Conservation (phyloP, 2,113 vertebrate species). For the Sander lucioperca region DNA sequence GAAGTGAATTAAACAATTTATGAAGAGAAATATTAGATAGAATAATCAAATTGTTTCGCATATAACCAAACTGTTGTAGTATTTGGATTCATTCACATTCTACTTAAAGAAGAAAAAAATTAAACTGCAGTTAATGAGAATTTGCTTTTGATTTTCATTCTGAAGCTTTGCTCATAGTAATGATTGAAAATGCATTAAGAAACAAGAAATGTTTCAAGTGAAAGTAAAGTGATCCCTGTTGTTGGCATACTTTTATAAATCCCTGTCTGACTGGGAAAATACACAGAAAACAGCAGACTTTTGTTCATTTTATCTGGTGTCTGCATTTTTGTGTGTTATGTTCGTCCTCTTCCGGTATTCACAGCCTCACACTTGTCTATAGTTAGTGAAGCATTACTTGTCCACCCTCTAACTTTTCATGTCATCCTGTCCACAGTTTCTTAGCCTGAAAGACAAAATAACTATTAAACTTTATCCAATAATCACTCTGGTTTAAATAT, state of each 20-base stretch:
- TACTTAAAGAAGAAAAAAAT: neutral
- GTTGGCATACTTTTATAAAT: neutral
- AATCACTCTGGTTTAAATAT: conserved; percentile 18
- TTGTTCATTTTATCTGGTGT: neutral
- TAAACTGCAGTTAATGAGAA: neutral
- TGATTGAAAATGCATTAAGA: conserved; percentile 1
- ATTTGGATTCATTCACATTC: neutral
- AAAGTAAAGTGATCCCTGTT: neutral
- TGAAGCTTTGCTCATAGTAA: neutral
- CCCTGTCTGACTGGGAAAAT: neutral
- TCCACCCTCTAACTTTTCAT: neutral
- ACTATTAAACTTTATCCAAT: neutral
- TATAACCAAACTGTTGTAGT: neutral
- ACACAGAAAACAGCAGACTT: neutral
- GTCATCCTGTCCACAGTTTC: neutral
- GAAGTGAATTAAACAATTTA: neutral
- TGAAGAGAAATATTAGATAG: neutral
- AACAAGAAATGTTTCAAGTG: neutral
- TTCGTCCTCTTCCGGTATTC: neutral
- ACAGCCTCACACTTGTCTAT: neutral
- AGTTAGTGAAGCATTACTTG: neutral
- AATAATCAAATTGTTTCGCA: neutral
- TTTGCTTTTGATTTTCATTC: neutral
- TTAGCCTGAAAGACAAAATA: conserved; percentile 7
- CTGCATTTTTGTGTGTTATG: neutral